Base-by-base conservation (phyloP, 2,888 invertebrate species). In the Dasysyrphus tricinctus region DNA sequence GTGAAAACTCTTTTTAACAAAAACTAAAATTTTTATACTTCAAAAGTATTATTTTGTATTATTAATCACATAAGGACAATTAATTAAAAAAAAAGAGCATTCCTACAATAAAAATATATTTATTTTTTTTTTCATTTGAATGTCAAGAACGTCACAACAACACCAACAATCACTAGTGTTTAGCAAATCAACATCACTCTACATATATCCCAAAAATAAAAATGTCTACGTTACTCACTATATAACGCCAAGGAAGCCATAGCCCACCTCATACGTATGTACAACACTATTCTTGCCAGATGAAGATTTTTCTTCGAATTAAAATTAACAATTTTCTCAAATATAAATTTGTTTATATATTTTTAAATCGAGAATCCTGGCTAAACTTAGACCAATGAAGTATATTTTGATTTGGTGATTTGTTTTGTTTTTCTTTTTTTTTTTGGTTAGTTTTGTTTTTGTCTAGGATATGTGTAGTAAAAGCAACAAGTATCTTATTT, bases 341-440 rank as follows among this genome's bases (percentile, higher is more conserved):
- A 84, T 84, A 76, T 84, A 67, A 84, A 80, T 84, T 84, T 59
- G 65, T 44, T 47, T 37, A 34, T 80, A 84, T 84, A 84, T 84
- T 84, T 84, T 76, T 80, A 84, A 84, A 84, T 84, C 63, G n/a
- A 63, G 65, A 84, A 59, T 80, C 80, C 80, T 84, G 49, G 70
- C 84, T 84, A 84, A 84, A 80, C 84, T 67, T 84, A 84, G 84
- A 80, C 61, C 24, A 57, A 47, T 29, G 5, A 29, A 42, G 51
- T 54, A 8, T 32, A 24, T 65, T 65, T 67, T 7, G 32, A 7
- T 32, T 32, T 24, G n/a, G n/a, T 67, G 16, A 34, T 49, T 67
- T 47, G n/a, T 0, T 65, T 49, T 49, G 12, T 67, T 49, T 44
- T 34, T 24, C 9, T 65, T 63, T 63, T 19, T 6, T 54, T 42